A percentile compares a stretch with the other conserved stretches of the same genome.
These are phyloP conservation scores for Hydrotaea diabolus DNA, from an alignment of 2,888 invertebrate genomes.

Conservation along the genomic window DNA sequence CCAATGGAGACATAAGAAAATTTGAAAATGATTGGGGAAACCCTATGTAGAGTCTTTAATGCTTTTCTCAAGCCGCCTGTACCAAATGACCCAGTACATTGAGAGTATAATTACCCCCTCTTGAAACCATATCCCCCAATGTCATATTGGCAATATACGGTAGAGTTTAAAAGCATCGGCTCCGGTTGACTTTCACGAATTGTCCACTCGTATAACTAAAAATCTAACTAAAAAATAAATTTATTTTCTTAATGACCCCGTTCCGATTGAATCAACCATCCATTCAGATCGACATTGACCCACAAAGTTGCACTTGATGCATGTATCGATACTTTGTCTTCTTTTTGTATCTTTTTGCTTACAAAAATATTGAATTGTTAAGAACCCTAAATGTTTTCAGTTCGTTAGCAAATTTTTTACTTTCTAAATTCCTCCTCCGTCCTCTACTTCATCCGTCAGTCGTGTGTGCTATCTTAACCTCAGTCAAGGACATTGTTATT, in stretches of 20 bases:
- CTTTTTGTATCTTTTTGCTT: neutral
- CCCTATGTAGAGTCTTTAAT: no score
- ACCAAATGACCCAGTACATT: no score
- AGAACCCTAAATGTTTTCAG: no score
- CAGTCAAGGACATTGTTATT: slow-evolving; percentile 60
- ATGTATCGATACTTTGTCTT: neutral
- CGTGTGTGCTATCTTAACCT: slow-evolving; percentile 45
- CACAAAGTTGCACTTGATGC: slow-evolving; percentile 10
- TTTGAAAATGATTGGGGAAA: no score
- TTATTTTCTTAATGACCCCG: neutral
- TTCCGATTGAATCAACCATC: neutral
- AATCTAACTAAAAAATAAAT: neutral
- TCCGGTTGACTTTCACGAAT: no score
- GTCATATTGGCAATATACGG: no score
- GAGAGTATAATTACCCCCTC: no score
- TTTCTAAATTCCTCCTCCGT: neutral
- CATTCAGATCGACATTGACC: slow-evolving; percentile 7
- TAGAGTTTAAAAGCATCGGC: no score
- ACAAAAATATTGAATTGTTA: slow-evolving; percentile 60
- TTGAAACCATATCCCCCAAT: no score
- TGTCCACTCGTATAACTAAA: no score
- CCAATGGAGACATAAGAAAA: no score
- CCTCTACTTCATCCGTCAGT: neutral
- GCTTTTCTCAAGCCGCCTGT: no score
- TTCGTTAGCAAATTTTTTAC: slow-evolving; percentile 34